Evolutionary conservation across 2,888 invertebrate genomes (phyloP), one percentile per base, ranked within the genome.

Genomic region (Lydus trimaculatus): DNA sequence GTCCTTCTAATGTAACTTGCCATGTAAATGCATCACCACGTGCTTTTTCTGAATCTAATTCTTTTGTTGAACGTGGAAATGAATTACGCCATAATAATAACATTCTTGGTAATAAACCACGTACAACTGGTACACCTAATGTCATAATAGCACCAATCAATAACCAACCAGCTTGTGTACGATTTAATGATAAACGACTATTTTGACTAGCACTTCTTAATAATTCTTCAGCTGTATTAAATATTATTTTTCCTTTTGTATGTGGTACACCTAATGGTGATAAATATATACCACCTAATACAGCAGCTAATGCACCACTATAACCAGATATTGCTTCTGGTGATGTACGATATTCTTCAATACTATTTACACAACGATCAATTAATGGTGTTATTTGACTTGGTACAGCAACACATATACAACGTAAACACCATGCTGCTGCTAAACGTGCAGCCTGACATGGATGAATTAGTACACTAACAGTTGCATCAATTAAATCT

Each of bases 1-100:
- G 90, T 2, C 97, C 97, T 86, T 99, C 98, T 65, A 99, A 86
- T 0, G 98, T 98, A 56, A 99, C 94, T 89, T 97, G 96, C 99
- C 99, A 99, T n/a, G 99, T 99, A 83, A 99, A 98, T 0, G 97
- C 95, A 86, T 99, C 99, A 8, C 97, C 94, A 79, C 99, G 89
- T 17, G 95, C 92, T 79, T 98, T 98, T 85, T 99, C 99, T 0
- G 97, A 96, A 83, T 99, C 99, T 17, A 99, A 87, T 85, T 99
- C 99, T 82, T 99, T 98, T 48, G 92, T 91, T 0, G 98, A 98
- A 61, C 98, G 90, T 0, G 99, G 99, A 85, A 99, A 99, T 31
- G 98, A 98, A 84, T 98, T 98, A 76, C 97, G 91, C 99, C 99
- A 99, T 3, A 99, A 86, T 15, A 98, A 86, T 76, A 98, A 84